Base-by-base conservation (phyloP, 1,140 invertebrate species). In the Grapholita molesta region DNA sequence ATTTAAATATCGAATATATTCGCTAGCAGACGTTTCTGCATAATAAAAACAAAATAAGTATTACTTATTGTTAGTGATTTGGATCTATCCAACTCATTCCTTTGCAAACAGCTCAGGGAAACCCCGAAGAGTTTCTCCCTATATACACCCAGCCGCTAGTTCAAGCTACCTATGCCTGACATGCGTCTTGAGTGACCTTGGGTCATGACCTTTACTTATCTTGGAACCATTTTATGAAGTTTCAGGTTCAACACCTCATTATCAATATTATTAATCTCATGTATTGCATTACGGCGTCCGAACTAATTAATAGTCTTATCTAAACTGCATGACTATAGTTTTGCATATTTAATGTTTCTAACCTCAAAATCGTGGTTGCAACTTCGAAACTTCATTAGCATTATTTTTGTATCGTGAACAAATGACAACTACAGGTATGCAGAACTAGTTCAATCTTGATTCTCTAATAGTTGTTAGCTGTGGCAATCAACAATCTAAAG, bases 101-200 rank as follows among this genome's bases (percentile, higher is more conserved):
- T n/a, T n/a, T n/a, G n/a, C n/a, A n/a, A n/a, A n/a, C n/a, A n/a
- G n/a, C n/a, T n/a, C n/a, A n/a, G 53, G 5, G 12, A 28, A 25
- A 25, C 1, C 28, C 28, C 24, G 30, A 30, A 61, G 24, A 32
- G n/a, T 25, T 61, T 61, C 12, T 61, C 55, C 25, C 55, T n/a
- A n/a, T n/a, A n/a, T n/a, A 15, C 12, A 4, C n/a, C 42, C n/a
- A n/a, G 35, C 35, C 35, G 35, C 35, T 38, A 38, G 8, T 11
- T n/a, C 15, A 5, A 21, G n/a, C 3, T 48, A 18, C 4, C 38
- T n/a, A 7, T 7, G 15, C n/a, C 42, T 52, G 18, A 55, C 55
- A 52, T 52, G 55, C 25, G 64, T 28, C 11, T 42, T 55, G 28
- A 11, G 42, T 75, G 72, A 76, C 70, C 75, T 76, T 76, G 68